Evolutionary conservation across 2,797 vertebrate genomes (phyloP), one percentile per base, ranked within the genome.

Genomic region (Otus scops): DNA sequence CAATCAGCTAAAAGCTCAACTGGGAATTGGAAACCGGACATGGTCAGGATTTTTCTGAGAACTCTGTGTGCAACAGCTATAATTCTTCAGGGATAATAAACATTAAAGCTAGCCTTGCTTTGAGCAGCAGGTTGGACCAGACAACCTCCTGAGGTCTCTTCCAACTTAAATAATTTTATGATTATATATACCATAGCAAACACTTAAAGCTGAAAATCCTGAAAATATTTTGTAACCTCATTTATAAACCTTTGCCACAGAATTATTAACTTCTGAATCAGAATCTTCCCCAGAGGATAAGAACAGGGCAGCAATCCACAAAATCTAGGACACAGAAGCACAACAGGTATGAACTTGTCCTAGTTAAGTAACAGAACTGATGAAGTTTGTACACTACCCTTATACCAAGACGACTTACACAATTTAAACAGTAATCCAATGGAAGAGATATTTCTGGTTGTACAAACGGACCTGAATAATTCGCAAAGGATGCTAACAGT

Each of bases 211-310:
- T 91, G 26, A 80, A 91, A 93, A 80, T 71, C 27, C 11, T 65
- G 74, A 76, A 76, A 82, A 63, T 87, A 64, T 91, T 88, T 80
- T 83, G n/a, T 57, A 82, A 92, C 81, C 68, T 94, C 75, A 80
- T 93, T 93, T 75, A 88, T 83, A 83, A 94, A 74, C 60, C 56
- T 91, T 88, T 68, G 64, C 30, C 64, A 85, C 12, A 93, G 71
- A 92, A 73, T 65, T 78, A 75, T 78, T 91, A 92, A 85, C 75
- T 96, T 97, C 36, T 77, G 53, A 93, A 96, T 87, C 21, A 91
- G 71, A 89, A 39, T 48, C 48, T 83, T 92, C 47, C 92, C 87
- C 93, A 68, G 63, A 88, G 91, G 84, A 93, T 61, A 26, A 89
- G 54, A 92, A 83, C 27, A 85, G 57, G 64, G 39, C 75, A 87